Evolutionary conservation across 2,888 invertebrate genomes (phyloP), one percentile per base, ranked within the genome.

Genomic region (Drosophila quinaria): DNA sequence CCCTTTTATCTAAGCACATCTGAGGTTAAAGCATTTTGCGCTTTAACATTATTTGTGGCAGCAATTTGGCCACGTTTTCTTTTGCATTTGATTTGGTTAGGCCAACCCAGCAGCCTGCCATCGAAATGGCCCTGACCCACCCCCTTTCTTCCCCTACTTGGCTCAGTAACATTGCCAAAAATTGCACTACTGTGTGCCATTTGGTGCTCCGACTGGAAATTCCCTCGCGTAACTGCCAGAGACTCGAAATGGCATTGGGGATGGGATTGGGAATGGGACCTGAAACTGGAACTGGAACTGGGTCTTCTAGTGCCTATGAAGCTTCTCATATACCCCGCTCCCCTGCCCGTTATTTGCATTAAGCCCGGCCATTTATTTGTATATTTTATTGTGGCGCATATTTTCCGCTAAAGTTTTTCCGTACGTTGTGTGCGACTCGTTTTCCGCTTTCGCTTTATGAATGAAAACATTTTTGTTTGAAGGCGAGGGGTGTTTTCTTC

Each of bases 341-440:
- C 46, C 6, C 33, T 46, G 25, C 31, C 58, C 47, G 71, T 79
- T 79, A 81, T 84, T 84, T 87, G 87, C 83, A 84, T 87, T 87
- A 84, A 84, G 83, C 83, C 80, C 44, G 52, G 62, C 78, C 87
- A 84, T 84, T 87, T 84, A 84, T 84, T 84, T 87, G 83, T 84
- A 84, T 84, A 84, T 84, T 84, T 87, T 84, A 84, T 84, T 84
- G 83, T 80, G 70, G 74, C 84, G 87, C 83, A 84, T 87, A 84
- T 84, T 84, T 87, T 81, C 70, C 83, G 83, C 83, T 78, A 79
- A 87, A 84, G 84, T 84, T 87, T 86, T 83, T 70, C 76, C 56
- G 55, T 71, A 37, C 61, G 19, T 25, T 67, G 54, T 56, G 37
- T 56, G 52, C 60, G 61, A 54, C 61, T 55, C 60, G 60, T 50